These are phyloP conservation scores for Taenioides sp. DNA, from an alignment of 2,797 vertebrate genomes.

Conservation along the genomic window DNA sequence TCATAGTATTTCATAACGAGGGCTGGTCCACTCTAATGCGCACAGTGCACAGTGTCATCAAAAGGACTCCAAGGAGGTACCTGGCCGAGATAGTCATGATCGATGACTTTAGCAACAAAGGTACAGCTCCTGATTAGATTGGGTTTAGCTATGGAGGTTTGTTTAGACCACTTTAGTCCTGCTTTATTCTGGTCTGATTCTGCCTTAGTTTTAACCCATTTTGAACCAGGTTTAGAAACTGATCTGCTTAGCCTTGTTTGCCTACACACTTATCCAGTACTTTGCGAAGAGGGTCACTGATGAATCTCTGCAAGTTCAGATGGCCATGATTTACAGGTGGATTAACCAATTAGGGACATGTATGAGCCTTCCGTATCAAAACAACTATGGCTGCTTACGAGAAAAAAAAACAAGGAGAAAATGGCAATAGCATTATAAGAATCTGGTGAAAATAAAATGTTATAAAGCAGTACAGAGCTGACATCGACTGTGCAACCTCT, in stretches of 20 bases:
- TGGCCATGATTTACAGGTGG: no score
- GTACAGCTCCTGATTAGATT: constrained; percentile 56
- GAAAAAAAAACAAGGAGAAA: no score
- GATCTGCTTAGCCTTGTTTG: not conserved
- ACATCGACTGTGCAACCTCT: no score
- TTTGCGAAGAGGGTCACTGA: no score
- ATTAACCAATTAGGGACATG: no score
- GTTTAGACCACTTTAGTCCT: not conserved
- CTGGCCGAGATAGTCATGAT: constrained; percentile 97
- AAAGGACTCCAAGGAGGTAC: constrained; percentile 91
- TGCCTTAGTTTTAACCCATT: not conserved
- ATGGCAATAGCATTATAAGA: not conserved
- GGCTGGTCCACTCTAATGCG: constrained; percentile 98
- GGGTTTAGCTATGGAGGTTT: not conserved
- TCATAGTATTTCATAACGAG: constrained; percentile 99
- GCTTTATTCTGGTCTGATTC: not conserved
- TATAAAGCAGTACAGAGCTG: not conserved
- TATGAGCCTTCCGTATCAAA: no score
- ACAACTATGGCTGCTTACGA: no score
- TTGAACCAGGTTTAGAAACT: not conserved
- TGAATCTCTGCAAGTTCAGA: no score
- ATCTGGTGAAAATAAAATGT: not conserved
- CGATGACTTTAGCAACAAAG: constrained; percentile 99
- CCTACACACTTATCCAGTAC: no score
- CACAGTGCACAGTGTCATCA: constrained; percentile 97